Percentiles rank a stretch among this genome's conserved stretches.
phyloP scores from a whole-genome alignment of 2,113 vertebrate genomes.

The Cnemophilus loriae region DNA sequence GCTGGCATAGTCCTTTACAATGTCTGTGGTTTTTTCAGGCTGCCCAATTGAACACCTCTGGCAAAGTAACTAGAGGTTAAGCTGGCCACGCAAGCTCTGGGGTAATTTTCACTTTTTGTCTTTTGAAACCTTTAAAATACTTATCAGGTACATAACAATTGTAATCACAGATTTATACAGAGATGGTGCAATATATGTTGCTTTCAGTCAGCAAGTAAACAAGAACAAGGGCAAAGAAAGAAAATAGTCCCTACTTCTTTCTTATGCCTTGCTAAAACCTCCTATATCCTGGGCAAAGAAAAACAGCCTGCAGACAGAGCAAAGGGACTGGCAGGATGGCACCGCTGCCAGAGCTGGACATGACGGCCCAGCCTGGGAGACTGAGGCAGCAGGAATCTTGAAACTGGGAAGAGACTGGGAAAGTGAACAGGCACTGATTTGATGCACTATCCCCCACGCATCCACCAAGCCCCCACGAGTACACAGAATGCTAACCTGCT shows the following conservation, averaged over 20 bases:
- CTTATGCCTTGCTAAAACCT: not conserved
- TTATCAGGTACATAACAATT: not conserved
- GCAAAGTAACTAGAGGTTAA: not conserved
- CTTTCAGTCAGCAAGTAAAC: not conserved
- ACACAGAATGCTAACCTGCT: not conserved
- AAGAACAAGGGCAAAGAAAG: not conserved
- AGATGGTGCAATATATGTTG: not conserved
- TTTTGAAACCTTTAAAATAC: not conserved
- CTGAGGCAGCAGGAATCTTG: not conserved
- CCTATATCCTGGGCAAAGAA: not conserved
- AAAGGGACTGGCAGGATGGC: not conserved
- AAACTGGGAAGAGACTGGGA: not conserved
- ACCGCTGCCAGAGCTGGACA: not conserved
- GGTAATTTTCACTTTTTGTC: not conserved
- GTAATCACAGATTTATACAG: not conserved
- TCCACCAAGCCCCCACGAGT: fast-evolving
- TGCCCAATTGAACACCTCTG: not conserved
- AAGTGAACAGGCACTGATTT: not conserved
- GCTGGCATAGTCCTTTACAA: not conserved
- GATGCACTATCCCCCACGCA: not conserved
- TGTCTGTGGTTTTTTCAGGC: not conserved
- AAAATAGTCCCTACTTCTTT: not conserved
- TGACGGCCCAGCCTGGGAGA: fast-evolving
- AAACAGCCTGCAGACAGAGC: not conserved
- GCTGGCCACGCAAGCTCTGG: not conserved